Evolutionary conservation across 2,797 vertebrate genomes (phyloP), one percentile per base, ranked within the genome.

Genomic region (Molothrus ater): DNA sequence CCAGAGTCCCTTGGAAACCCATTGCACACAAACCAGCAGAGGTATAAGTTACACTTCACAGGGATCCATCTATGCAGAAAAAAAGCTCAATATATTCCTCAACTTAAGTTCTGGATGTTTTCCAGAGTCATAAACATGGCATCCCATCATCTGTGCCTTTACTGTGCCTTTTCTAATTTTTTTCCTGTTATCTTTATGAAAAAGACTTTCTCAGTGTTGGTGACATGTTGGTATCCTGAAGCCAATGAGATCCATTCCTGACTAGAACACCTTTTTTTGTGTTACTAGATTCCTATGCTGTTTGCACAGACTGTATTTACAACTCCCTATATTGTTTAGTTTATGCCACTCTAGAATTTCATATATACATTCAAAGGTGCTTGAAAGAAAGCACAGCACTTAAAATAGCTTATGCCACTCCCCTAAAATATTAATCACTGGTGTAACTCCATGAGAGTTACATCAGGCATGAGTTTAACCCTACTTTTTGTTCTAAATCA

Each of bases 381-480:
- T 92, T 91, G 90, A 85, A 96, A 96, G 69, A 93, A 85, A 93
- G 40, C 88, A 76, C 91, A 95, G 81, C 50, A 86, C 86, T 74
- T 93, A 88, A 95, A 95, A 94, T 72, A 83, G 59, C 89, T 92
- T 88, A 79, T 20, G 7, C 78, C 68, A 6, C 71, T 96, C 42
- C 90, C 80, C 80, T 87, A 54, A 92, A 96, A 80, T 87, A 97
- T 95, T 96, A 96, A 93, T 93, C 89, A 82, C 71, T 80, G 34
- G 63, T 85, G 85, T 84, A 95, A 93, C 85, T 93, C 92, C 68
- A 15, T 75, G 59, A 88, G 85, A 96, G 82, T 84, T 95, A 92
- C 94, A 94, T 92, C 94, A 96, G 94, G 95, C 96, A 95, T 80
- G 87, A 95, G 87, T 93, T 92, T 93, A 90, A 90, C 71, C 48